Evolutionary conservation across 2,797 vertebrate species (phyloP), one percentile per base, ranked within the genome.

Genomic region (Bothrops alternatus): DNA sequence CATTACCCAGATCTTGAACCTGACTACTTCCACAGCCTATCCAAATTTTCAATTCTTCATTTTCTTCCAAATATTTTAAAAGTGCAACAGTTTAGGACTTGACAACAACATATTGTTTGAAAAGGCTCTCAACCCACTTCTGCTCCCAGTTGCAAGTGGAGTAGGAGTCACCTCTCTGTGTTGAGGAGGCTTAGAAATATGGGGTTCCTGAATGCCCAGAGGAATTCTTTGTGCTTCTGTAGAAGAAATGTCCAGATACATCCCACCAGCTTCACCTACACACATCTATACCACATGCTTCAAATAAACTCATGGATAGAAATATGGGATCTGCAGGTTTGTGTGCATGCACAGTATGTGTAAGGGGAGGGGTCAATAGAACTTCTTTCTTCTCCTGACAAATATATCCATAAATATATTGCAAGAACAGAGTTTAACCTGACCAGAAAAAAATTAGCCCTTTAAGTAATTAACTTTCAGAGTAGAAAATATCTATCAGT

Each of bases 401-500:
- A 37, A 13, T 73, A 25, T 25, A 78, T 60, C 56, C 42, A 78
- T 56, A 85, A 12, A 53, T 53, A 82, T 28, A 28, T 0, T 85
- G 28, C 37, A 47, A 6, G 8, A 89, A 55, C 28, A 37, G 28
- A 7, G 32, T 28, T 87, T 42, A 58, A 25, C 23, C 0, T 2
- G 11, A 56, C 58, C 1, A 78, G 65, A 0, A 1, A 87, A 87
- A 58, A 58, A 58, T 1, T 53, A 73, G 69, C 32, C 56, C 93
- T 4, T 73, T 73, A 37, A 73, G 69, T 73, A 73, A 73, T 73
- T 73, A 73, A 91, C 23, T n/a, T 93, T 91, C 2, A 32, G 3
- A 0, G 14, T 78, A 60, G 90, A 28, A 0, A 61, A 0, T 6
- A 63, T 58, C 69, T 0, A 37, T 0, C 0, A 11, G 28, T 20